Conservation (phyloP, 2,888 invertebrate species). For the Petrophora chlorosata region DNA sequence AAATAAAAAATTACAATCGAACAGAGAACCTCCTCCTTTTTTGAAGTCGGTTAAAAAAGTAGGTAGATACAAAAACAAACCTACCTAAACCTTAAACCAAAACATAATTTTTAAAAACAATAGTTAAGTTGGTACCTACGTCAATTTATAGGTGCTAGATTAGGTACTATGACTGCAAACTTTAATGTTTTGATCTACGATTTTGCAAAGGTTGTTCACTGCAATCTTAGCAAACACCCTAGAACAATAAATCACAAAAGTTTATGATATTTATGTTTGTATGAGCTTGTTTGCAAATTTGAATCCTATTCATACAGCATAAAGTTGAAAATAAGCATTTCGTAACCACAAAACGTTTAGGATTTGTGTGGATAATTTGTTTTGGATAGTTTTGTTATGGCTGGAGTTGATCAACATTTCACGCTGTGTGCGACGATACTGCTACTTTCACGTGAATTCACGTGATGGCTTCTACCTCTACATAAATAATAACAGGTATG, state of each 20-base stretch:
- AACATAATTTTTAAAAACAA: no score
- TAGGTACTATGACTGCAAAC: no score
- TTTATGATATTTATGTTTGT: conserved; percentile 3
- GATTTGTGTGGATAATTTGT: conserved; percentile 10
- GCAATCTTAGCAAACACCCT: conserved; percentile 6
- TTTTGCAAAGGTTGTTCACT: conserved; percentile 6
- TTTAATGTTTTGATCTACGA: no score
- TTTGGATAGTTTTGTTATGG: conserved; percentile 23
- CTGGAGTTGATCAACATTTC: conserved; percentile 15
- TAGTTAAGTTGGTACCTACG: no score
- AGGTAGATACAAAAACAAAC: no score
- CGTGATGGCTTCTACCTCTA: conserved; percentile 10
- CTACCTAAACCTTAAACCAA: no score
- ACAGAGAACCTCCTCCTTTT: no score
- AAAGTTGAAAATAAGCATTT: conserved; percentile 5
- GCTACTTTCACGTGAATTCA: conserved; percentile 2
- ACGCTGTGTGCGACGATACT: conserved; percentile 10
- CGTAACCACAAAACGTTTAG: not conserved
- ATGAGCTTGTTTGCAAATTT: not conserved
- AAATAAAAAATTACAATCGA: no score
- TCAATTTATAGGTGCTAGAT: no score
- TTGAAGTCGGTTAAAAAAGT: no score
- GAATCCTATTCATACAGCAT: not conserved
- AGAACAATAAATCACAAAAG: conserved; percentile 12
- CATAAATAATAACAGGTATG: not conserved